A percentile compares a stretch with the other conserved stretches of the same genome.
phyloP scores from a whole-genome alignment of 2,888 invertebrate species.

The Eupeodes latifasciatus region DNA sequence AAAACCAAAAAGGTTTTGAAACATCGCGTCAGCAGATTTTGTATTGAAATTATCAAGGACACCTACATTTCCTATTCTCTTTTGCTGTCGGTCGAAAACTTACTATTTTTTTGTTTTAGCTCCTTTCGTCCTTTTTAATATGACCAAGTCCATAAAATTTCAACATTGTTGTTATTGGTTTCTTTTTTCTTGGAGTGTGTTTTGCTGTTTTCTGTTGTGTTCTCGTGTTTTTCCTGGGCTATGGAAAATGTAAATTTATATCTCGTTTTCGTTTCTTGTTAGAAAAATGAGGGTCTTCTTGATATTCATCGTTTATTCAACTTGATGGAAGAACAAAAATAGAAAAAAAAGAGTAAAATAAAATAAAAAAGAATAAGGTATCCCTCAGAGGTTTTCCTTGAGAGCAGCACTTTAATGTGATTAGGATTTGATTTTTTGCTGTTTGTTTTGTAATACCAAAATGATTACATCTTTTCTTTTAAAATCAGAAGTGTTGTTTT shows the following conservation, averaged over 20 bases:
- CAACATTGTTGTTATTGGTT: conserved; percentile 24
- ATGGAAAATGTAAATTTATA: conserved; percentile 41
- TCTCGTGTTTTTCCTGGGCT: background rate
- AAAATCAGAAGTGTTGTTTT: background rate
- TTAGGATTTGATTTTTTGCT: conserved; percentile 51
- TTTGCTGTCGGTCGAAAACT: conserved; percentile 27
- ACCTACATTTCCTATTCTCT: conserved; percentile 46
- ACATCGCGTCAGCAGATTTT: conserved; percentile 38
- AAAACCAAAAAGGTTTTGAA: conserved; percentile 3
- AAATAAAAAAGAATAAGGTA: conserved; percentile 30
- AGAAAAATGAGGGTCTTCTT: conserved; percentile 36
- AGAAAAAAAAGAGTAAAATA: background rate
- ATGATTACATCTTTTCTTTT: conserved; percentile 34
- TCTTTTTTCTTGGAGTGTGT: background rate
- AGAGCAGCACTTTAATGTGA: conserved; percentile 54
- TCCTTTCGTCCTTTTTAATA: conserved; percentile 38
- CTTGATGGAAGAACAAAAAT: background rate
- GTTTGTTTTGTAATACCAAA: conserved; percentile 34
- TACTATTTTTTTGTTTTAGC: conserved; percentile 31
- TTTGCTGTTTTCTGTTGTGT: conserved; percentile 17
- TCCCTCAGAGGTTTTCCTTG: conserved; percentile 35
- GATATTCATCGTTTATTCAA: conserved; percentile 45
- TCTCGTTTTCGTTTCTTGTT: conserved; percentile 10
- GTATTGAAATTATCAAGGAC: conserved; percentile 54
- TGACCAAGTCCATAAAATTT: conserved; percentile 44